Conservation (phyloP, 2,888 invertebrate species). For the Neoaliturus tenellus region DNA sequence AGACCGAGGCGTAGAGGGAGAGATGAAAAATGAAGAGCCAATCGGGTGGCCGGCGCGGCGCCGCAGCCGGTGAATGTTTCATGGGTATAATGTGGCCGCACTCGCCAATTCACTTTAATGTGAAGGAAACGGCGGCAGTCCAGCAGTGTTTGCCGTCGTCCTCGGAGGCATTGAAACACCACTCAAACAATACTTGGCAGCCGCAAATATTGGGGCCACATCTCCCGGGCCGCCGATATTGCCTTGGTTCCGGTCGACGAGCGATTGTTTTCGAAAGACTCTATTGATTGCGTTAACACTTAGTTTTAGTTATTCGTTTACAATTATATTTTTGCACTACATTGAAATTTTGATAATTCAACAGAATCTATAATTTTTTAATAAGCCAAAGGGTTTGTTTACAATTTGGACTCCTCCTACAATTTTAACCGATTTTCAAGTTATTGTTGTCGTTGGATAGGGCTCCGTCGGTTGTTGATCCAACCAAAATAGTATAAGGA, state of each 20-base stretch:
- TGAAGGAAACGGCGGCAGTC: background rate
- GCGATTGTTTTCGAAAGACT: background rate
- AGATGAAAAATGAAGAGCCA: constrained; percentile 49
- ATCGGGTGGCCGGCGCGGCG: background rate
- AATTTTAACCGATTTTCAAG: too few species aligned
- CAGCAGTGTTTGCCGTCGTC: constrained; percentile 3
- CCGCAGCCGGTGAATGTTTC: constrained; percentile 31
- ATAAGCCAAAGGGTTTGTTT: too few species aligned
- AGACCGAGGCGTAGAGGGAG: constrained; percentile 5
- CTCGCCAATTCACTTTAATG: constrained; percentile 11
- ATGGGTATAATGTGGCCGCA: constrained; percentile 16
- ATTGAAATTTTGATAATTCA: too few species aligned
- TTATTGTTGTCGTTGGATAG: too few species aligned
- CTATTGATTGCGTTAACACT: background rate
- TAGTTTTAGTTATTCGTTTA: too few species aligned
- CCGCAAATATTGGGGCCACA: constrained; percentile 25
- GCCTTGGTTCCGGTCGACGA: background rate
- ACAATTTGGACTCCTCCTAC: too few species aligned
- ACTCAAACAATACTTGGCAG: background rate
- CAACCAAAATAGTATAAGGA: too few species aligned
- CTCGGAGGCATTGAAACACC: constrained; percentile 32
- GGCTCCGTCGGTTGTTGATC: too few species aligned
- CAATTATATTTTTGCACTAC: too few species aligned
- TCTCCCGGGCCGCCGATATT: constrained; percentile 7
- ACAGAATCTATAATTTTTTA: too few species aligned